Percentiles rank a stretch among this genome's conserved stretches.
phyloP scores from a whole-genome alignment of 2,113 vertebrate genomes.

The Erinaceus europaeus region DNA sequence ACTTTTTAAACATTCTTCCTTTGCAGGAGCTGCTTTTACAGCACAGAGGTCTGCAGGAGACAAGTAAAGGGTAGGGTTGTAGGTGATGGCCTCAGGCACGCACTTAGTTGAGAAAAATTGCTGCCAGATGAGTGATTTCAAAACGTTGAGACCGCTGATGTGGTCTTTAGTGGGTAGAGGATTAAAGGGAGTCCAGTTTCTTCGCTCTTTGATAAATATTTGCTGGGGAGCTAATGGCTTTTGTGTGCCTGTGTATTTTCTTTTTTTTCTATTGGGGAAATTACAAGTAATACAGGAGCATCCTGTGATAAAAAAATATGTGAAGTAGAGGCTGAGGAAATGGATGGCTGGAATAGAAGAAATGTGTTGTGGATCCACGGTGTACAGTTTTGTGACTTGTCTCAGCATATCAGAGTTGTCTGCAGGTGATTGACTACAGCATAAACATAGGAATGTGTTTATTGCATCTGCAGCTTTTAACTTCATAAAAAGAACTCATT shows the following conservation, averaged over 20 bases:
- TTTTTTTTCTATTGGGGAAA: slow-evolving; percentile 29
- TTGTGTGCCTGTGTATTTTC: neutral
- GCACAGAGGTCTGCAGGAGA: neutral
- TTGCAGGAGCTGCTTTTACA: neutral
- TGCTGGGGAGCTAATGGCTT: slow-evolving; percentile 17
- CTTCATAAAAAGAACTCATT: neutral
- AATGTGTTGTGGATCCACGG: neutral
- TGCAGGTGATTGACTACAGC: neutral
- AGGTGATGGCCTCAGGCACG: neutral
- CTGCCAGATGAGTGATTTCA: slow-evolving; percentile 47
- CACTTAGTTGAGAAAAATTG: slow-evolving; percentile 39
- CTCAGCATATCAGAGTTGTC: neutral
- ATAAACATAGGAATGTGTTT: neutral
- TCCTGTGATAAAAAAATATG: slow-evolving; percentile 15
- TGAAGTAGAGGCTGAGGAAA: neutral
- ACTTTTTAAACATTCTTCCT: slow-evolving; percentile 32
- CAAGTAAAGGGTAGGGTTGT: neutral
- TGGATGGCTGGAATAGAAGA: neutral
- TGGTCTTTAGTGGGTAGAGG: neutral
- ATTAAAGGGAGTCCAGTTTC: neutral
- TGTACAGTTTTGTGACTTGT: neutral
- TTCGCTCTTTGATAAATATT: slow-evolving; percentile 20
- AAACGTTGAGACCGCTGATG: slow-evolving; percentile 7
- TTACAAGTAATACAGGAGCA: slow-evolving; percentile 11
- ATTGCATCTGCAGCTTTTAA: neutral